These are phyloP conservation scores for Aphidius gifuensis DNA, from an alignment of 1,140 invertebrate genomes.

Conservation along the genomic window DNA sequence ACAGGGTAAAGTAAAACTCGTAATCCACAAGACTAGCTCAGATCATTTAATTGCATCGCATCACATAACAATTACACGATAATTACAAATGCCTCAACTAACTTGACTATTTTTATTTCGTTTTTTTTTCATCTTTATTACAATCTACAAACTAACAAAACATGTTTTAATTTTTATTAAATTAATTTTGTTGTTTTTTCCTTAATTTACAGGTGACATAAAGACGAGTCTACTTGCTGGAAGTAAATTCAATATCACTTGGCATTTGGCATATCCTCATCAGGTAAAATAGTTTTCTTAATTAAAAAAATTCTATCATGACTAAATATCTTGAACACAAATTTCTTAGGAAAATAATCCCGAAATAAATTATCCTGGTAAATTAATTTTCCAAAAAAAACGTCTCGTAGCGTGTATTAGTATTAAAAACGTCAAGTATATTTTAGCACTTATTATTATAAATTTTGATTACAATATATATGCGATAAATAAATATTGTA, in stretches of 20 bases:
- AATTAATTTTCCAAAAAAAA: no score
- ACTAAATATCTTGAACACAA: no score
- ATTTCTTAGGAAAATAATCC: no score
- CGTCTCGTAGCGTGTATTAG: no score
- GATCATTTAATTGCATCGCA: conserved; percentile 12
- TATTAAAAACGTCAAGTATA: no score
- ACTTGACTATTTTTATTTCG: not conserved
- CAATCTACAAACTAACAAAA: no score
- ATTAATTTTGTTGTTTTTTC: conserved; percentile 27
- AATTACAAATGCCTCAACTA: not conserved
- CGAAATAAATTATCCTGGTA: no score
- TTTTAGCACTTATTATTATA: no score
- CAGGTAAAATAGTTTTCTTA: conserved; percentile 64
- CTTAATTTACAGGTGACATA: conserved; percentile 65
- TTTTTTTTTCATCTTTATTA: no score
- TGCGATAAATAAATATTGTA: no score
- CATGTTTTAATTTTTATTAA: conserved; percentile 17
- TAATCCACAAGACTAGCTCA: conserved; percentile 5
- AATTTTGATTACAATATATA: no score
- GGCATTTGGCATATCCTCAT: conserved; percentile 92
- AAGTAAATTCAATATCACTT: conserved; percentile 83
- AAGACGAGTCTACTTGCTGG: conserved; percentile 80
- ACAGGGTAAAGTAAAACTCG: not conserved
- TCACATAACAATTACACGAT: conserved; percentile 7
- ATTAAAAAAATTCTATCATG: not conserved